phyloP scores from a whole-genome alignment of 35 echinoderm and acorn worm species.

The Strongylocentrotus purpuratus region DNA sequence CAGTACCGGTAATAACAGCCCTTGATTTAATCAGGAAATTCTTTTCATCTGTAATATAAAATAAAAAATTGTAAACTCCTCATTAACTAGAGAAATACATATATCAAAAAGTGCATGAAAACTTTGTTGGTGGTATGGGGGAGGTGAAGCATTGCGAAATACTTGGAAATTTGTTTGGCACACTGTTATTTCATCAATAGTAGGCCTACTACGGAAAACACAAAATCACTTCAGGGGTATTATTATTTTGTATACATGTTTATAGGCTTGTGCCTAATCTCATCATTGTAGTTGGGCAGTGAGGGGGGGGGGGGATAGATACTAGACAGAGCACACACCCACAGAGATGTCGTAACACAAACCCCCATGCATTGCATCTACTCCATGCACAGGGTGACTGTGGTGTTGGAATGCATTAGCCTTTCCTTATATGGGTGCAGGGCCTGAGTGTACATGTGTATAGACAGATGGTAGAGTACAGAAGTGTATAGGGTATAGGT shows the following conservation, averaged over 20 bases:
- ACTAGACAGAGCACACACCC: background rate
- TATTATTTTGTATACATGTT: background rate
- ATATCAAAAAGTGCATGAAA: no score
- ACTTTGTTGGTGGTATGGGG: no score
- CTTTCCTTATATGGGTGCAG: background rate
- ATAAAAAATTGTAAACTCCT: no score
- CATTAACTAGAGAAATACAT: no score
- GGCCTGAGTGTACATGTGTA: background rate
- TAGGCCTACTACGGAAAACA: background rate
- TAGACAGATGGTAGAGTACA: background rate
- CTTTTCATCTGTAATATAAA: no score
- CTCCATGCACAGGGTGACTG: background rate
- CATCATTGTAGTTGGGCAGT: background rate
- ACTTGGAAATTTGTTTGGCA: no score
- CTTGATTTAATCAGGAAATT: no score
- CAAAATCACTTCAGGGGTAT: background rate
- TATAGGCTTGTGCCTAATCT: background rate
- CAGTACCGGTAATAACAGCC: no score
- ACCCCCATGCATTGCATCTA: background rate
- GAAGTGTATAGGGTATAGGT: no score
- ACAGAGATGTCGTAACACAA: background rate
- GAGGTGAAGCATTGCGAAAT: no score
- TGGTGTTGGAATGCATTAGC: slow-evolving; percentile 1
- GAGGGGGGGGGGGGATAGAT: background rate
- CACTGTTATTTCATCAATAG: no score